Evolutionary conservation across 2,113 vertebrate species (phyloP), one percentile per base, ranked within the genome.

Genomic region (Egretta garzetta): DNA sequence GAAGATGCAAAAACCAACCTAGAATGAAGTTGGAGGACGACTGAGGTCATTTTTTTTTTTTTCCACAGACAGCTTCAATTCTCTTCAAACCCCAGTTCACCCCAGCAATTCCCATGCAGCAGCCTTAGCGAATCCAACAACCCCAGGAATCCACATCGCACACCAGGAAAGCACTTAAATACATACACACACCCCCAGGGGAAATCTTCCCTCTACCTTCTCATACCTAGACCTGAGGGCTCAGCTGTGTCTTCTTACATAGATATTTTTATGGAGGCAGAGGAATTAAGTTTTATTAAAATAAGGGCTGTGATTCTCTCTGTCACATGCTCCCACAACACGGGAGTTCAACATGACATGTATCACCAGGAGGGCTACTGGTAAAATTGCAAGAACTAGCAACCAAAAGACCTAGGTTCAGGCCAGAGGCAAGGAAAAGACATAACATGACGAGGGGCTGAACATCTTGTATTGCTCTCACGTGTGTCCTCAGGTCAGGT

Each of bases 281-380:
- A 30, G 18, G 58, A 92, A 92, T 95, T 92, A 94, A 80, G 64
- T 39, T 91, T 87, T 74, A 96, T 75, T 96, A 92, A 93, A 96
- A 87, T 8, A 55, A 52, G 9, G 35, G 52, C 64, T 84, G 60
- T 72, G 93, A 95, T 97, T 95, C 67, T 88, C 58, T 79, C 83
- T 93, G 95, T 91, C 91, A 96, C 80, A 86, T 87, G 92, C 68
- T 88, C 53, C 76, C 73, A 60, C 0, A 1, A 87, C 86, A 93
- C 1, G 0, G 64, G 83, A 81, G 91, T 91, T 95, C 91, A 95
- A 86, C 9, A 30, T 86, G 95, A 94, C 88, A 86, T 23, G 59
- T 75, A 92, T 33, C 90, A 95, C 80, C 92, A 87, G 76, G 73
- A 95, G 86, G 93, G 86, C 62, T 89, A 88, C 68, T 88, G 89